A percentile compares a stretch with the other conserved stretches of the same genome.
phyloP scores from a whole-genome alignment of 2,888 invertebrate genomes.

The Tetragonula carbonaria region DNA sequence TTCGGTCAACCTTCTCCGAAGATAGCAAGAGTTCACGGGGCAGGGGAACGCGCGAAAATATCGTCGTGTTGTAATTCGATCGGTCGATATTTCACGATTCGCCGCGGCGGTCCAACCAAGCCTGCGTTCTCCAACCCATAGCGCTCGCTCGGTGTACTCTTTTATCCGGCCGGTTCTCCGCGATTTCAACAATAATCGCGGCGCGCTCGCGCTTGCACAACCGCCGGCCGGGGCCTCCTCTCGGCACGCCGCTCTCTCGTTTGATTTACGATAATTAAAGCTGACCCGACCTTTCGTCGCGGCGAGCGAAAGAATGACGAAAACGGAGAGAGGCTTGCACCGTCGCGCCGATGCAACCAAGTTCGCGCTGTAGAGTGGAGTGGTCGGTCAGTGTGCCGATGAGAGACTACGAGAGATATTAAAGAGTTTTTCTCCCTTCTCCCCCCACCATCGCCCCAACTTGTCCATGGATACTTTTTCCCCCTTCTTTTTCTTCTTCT shows the following conservation, averaged over 20 bases:
- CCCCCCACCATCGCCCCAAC: slow-evolving; percentile 10
- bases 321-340: slow-evolving; percentile 21
- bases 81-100: slow-evolving; percentile 68
- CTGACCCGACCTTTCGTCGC: slow-evolving; percentile 81
- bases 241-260: slow-evolving; percentile 72
- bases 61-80: slow-evolving; percentile 61
- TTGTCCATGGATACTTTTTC: not conserved
- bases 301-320: slow-evolving; percentile 52
- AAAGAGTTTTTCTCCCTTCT: slow-evolving; percentile 55
- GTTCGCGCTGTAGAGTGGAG: slow-evolving; percentile 9
- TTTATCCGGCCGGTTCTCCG: slow-evolving; percentile 60
- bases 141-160: slow-evolving; percentile 6
- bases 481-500: not conserved
- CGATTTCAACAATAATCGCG: slow-evolving; percentile 76
- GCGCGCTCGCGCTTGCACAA: slow-evolving; percentile 63
- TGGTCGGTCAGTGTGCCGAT: slow-evolving; percentile 49
- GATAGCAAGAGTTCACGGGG: not conserved
- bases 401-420: slow-evolving; percentile 64
- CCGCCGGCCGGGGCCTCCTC: slow-evolving; percentile 47
- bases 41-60: slow-evolving; percentile 25
- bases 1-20: not conserved
- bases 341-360: not conserved
- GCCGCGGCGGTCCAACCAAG: slow-evolving; percentile 16
- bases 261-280: slow-evolving; percentile 83
- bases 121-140: not conserved